Evolutionary conservation across 1,140 invertebrate species (phyloP).

Genomic region (Ephestia elutella): DNA sequence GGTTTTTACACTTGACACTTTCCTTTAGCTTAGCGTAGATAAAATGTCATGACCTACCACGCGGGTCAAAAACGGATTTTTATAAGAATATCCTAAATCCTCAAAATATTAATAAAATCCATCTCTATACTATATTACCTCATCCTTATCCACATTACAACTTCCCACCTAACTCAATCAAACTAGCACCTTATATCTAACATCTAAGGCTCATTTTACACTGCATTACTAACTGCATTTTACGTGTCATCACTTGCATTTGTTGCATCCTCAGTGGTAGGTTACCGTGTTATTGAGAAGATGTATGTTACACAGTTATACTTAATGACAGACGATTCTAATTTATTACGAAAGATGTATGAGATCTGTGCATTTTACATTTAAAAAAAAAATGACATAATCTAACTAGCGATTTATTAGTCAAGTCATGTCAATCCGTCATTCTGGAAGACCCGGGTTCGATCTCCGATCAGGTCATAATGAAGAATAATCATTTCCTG

Average conservation of each 20-base stretch:
- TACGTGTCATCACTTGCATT: not conserved
- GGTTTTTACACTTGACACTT: no score
- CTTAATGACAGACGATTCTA: not conserved
- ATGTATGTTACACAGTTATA: not conserved
- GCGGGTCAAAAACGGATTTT: no score
- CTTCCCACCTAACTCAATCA: not conserved
- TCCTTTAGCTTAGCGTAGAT: no score
- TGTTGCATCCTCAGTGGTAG: not conserved
- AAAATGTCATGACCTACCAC: no score
- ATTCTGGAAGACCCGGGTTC: no score
- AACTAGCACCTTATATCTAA: not conserved
- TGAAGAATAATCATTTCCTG: no score
- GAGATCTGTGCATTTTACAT: not conserved
- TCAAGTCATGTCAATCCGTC: no score
- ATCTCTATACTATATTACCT: not conserved
- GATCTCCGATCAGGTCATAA: no score
- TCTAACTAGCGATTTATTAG: no score
- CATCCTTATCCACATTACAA: not conserved
- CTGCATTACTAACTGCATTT: not conserved
- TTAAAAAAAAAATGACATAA: no score
- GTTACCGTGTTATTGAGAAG: not conserved
- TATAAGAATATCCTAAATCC: no score
- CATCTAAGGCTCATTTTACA: not conserved
- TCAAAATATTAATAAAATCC: not conserved
- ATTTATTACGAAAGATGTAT: not conserved